These are phyloP conservation scores for Andricus curvator DNA, from an alignment of 2,888 invertebrate species.

Conservation along the genomic window DNA sequence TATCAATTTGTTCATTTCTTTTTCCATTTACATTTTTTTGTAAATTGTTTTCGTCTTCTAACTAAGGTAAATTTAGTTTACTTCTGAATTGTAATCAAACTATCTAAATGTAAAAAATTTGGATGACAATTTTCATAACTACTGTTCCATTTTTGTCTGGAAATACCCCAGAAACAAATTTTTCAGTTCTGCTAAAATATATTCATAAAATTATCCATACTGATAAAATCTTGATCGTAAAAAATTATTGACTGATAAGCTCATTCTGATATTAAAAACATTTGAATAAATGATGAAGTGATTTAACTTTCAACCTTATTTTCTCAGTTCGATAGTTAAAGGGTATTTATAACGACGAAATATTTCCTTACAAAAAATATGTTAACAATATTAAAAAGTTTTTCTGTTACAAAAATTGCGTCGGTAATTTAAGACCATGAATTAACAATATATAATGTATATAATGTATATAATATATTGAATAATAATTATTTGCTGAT, in stretches of 20 bases:
- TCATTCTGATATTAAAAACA: too few relatives aligned
- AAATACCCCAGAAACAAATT: too few relatives aligned
- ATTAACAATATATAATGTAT: too few relatives aligned
- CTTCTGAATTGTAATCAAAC: not conserved
- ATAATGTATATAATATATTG: not conserved
- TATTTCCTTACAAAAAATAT: not conserved
- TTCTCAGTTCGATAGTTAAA: too few relatives aligned
- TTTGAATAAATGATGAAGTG: too few relatives aligned
- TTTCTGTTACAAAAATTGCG: not conserved
- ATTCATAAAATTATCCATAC: too few relatives aligned
- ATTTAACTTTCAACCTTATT: too few relatives aligned
- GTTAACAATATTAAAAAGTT: not conserved
- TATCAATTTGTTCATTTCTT: not conserved
- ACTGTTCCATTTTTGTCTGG: not conserved
- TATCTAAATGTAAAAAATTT: not conserved
- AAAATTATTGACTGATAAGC: too few relatives aligned
- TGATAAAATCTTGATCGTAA: too few relatives aligned
- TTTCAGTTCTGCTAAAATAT: too few relatives aligned
- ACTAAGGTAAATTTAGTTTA: not conserved
- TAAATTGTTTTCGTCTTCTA: not conserved
- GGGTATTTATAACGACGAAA: not conserved
- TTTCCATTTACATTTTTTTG: not conserved
- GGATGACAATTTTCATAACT: not conserved
- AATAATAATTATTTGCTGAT: not conserved
- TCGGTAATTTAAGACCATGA: not conserved